A percentile compares a stretch with the other conserved stretches of the same genome.
Evolutionary conservation across 2,113 vertebrate genomes (phyloP).

Genomic region (Sardina pilchardus): DNA sequence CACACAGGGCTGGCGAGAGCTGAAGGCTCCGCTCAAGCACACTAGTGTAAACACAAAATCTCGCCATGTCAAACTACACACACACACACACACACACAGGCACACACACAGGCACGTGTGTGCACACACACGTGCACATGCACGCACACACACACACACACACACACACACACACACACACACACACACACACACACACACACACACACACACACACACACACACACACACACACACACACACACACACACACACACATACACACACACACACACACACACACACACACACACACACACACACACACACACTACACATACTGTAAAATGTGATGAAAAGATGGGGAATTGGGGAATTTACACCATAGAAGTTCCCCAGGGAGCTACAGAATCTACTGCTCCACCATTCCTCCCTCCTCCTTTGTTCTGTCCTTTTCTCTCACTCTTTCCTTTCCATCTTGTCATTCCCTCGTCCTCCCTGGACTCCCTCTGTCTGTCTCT

Average conservation of each 20-base stretch:
- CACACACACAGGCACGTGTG: neutral
- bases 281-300: constrained; percentile 28
- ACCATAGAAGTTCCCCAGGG: neutral
- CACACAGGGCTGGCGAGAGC: neutral
- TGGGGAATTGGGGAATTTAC: neutral
- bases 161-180: constrained; percentile 20
- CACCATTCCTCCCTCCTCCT: neutral
- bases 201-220: constrained; percentile 29
- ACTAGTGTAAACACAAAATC: neutral
- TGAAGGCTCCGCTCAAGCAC: neutral
- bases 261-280: constrained; percentile 26
- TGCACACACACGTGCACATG: neutral
- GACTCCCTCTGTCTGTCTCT: neutral
- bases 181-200: constrained; percentile 28
- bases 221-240: constrained; percentile 26
- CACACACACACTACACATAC: constrained; percentile 16
- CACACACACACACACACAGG: neutral
- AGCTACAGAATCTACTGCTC: neutral
- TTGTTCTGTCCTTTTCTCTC: neutral
- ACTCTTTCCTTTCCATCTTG: neutral
- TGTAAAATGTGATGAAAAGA: neutral
- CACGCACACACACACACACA: neutral
- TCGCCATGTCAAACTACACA: no score
- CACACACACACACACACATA: constrained; percentile 28
- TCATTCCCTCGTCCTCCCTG: neutral